Base-by-base conservation (phyloP, 2,888 invertebrate genomes). In the Drosophila atripex region DNA sequence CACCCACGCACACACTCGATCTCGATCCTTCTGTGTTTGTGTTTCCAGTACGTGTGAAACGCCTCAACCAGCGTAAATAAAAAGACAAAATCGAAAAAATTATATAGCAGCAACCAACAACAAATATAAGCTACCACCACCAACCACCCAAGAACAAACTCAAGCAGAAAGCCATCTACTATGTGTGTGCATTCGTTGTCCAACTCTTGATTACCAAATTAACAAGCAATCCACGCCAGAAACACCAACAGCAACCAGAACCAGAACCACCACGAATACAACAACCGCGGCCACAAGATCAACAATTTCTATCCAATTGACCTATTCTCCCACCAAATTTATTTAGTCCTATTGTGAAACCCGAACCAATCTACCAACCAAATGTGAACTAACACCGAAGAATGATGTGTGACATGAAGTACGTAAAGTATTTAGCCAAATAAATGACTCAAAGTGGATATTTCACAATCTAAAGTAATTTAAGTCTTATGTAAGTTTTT, bases 11-110 rank as follows among this genome's bases (percentile, higher is more conserved):
- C 59, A 39, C 28, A 46, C 45, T 57, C 55, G 43, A 21, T 43
- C 45, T 57, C 55, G 43, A 21, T 43, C 21, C 43, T 18, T 75
- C 66, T 78, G 71, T 86, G 63, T 86, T 59, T 78, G 75, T 83
- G 95, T 95, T 94, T 94, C 91, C 96, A 97, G 97, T 96, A 96
- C 96, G 96, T 94, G 96, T 96, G 94, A 95, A 95, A 93, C 96
- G 96, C 93, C 95, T 96, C 93, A 96, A 95, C 94, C 95, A 96
- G 94, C 92, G 92, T 90, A 92, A 92, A 92, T 92, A 77, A 76
- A 79, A 75, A 82, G 78, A 71, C 71, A 69, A 52, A 58, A 38
- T 35, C 21, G 14, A 39, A 28, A 30, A 16, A 41, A 75, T 11
- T 66, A 57, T 35, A 38, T 68, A 72, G 55, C 74, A 77, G 61